A percentile compares a stretch with the other conserved stretches of the same genome.
Evolutionary conservation across 2,797 vertebrate genomes (phyloP).

Genomic region (Dendrocincla fuliginosa): DNA sequence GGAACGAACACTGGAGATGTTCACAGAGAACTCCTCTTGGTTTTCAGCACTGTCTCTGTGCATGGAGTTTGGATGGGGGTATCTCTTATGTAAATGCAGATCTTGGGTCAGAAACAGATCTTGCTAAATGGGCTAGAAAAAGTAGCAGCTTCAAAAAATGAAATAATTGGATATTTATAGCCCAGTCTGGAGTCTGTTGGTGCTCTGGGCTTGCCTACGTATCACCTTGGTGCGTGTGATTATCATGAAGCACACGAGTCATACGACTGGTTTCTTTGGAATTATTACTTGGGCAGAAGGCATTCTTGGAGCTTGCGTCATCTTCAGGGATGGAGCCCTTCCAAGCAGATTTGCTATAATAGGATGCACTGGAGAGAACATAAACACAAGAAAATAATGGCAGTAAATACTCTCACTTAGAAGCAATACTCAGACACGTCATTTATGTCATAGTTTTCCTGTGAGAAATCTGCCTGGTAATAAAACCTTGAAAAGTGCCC

Average conservation of each 20-base stretch:
- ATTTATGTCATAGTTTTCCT: conserved; percentile 19
- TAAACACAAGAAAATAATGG: conserved; percentile 54
- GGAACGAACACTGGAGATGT: not conserved
- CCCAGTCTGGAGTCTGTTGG: not conserved
- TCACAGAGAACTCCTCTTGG: not conserved
- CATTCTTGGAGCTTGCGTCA: conserved; percentile 2
- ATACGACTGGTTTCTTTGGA: not conserved
- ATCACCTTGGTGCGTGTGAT: not conserved
- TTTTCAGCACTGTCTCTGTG: not conserved
- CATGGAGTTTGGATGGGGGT: not conserved
- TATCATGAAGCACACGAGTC: rapidly evolving
- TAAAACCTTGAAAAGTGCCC: not conserved
- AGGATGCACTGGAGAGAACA: conserved; percentile 21
- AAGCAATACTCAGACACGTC: not conserved
- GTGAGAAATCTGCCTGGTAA: not conserved
- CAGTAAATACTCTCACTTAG: conserved; percentile 50
- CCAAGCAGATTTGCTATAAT: conserved; percentile 19
- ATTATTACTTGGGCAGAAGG: not conserved
- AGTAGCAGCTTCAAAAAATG: not conserved
- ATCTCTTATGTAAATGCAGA: not conserved
- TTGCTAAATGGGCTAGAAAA: not conserved
- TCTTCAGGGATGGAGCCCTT: conserved; percentile 4
- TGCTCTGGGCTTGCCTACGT: not conserved
- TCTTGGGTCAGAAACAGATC: not conserved
- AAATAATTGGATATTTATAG: not conserved